These are phyloP conservation scores for Anticlea derivata DNA, from an alignment of 2,888 invertebrate genomes.

Conservation along the genomic window DNA sequence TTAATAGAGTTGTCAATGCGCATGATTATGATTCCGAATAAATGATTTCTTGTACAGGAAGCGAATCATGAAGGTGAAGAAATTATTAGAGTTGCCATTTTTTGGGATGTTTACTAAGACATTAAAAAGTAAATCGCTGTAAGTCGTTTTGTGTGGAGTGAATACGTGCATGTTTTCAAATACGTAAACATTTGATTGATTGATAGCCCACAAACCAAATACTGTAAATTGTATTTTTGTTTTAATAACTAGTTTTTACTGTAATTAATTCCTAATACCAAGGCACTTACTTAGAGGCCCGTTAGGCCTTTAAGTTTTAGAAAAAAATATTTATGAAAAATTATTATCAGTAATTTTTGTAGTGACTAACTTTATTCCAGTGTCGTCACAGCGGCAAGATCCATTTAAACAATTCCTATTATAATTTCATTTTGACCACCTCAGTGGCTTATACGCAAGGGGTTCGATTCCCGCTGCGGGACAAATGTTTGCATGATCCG, in stretches of 20 bases:
- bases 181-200: neutral
- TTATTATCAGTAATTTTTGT: neutral
- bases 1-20: too few relatives aligned
- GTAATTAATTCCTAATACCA: too few relatives aligned
- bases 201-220: neutral
- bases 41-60: constrained; percentile 60
- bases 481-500: too few relatives aligned
- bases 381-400: too few relatives aligned
- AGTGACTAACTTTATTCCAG: constrained; percentile 31
- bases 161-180: constrained; percentile 26
- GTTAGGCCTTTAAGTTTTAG: too few relatives aligned
- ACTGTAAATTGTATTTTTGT: neutral
- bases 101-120: constrained; percentile 68
- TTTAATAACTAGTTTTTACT: neutral
- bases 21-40: constrained; percentile 3
- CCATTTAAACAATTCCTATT: too few relatives aligned
- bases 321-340: too few relatives aligned
- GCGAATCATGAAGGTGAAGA: constrained; percentile 59
- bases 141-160: constrained; percentile 49
- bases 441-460: too few relatives aligned
- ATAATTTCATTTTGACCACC: too few relatives aligned
- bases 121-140: constrained; percentile 66
- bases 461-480: too few relatives aligned
- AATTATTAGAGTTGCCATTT: constrained; percentile 66
- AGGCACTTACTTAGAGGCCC: too few relatives aligned